These are phyloP conservation scores for Argyrosomus regius DNA, from an alignment of 2,797 vertebrate species.

Conservation along the genomic window DNA sequence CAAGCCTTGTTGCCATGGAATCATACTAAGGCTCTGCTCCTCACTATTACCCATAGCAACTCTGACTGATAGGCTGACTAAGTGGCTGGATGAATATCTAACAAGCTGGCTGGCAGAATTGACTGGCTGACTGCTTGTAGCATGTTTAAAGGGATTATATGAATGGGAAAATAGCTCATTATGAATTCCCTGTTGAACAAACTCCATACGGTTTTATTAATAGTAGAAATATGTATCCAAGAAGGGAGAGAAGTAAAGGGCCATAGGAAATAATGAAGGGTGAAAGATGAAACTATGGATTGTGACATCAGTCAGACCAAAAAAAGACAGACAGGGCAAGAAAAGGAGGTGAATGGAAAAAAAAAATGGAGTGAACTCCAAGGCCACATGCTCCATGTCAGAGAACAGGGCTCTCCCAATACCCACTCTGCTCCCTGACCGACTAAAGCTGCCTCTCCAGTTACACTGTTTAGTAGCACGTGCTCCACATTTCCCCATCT, in stretches of 20 bases:
- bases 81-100: slow-evolving; percentile 69
- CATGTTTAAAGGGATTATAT: slow-evolving; percentile 66
- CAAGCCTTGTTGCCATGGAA: slow-evolving; percentile 75
- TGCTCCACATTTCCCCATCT: slow-evolving; percentile 63
- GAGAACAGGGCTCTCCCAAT: slow-evolving; percentile 52
- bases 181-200: slow-evolving; percentile 54
- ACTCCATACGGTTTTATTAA: slow-evolving; percentile 44
- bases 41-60: slow-evolving; percentile 64
- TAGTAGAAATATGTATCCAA: slow-evolving; percentile 11
- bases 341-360: slow-evolving; percentile 1
- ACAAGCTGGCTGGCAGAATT: slow-evolving; percentile 53
- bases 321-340: neutral
- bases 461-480: slow-evolving; percentile 65
- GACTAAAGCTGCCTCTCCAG: slow-evolving; percentile 64
- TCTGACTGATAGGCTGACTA: slow-evolving; percentile 66
- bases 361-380: slow-evolving; percentile 22
- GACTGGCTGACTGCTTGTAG: slow-evolving; percentile 49
- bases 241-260: slow-evolving; percentile 1
- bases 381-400: slow-evolving; percentile 61
- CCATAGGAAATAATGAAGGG: slow-evolving; percentile 9
- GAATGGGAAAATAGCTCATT: slow-evolving; percentile 60
- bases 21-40: slow-evolving; percentile 51
- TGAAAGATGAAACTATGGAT: slow-evolving; percentile 37
- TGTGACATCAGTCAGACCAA: slow-evolving; percentile 28
- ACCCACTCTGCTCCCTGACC: slow-evolving; percentile 48